A percentile compares a stretch with the other conserved stretches of the same genome.
These are phyloP conservation scores for Clarias batrachus DNA, from an alignment of 2,113 vertebrate genomes.

Conservation along the genomic window DNA sequence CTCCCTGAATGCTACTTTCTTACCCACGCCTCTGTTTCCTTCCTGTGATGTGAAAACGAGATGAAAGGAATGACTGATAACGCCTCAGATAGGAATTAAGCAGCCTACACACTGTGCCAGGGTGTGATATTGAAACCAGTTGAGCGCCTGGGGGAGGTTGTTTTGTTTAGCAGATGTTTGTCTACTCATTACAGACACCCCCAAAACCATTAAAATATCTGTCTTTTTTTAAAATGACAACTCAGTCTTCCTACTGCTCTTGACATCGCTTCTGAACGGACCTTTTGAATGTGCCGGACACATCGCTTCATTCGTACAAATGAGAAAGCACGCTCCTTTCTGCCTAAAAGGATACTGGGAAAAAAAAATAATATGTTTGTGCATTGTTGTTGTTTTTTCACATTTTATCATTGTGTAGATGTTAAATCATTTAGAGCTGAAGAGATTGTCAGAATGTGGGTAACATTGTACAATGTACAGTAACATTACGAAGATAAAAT, in stretches of 20 bases:
- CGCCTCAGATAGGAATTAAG: not conserved
- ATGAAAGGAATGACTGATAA: not conserved
- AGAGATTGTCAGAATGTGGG: not conserved
- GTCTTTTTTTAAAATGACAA: constrained; percentile 58
- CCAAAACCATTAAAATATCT: constrained; percentile 55
- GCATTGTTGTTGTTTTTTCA: constrained; percentile 3
- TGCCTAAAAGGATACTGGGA: constrained; percentile 52
- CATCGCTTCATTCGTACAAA: constrained; percentile 56
- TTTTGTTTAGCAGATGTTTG: constrained; percentile 45
- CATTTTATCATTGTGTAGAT: not conserved
- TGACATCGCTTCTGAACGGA: constrained; percentile 64
- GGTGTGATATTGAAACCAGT: not conserved
- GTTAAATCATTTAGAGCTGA: not conserved
- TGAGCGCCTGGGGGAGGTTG: constrained; percentile 4
- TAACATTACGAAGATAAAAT: constrained; percentile 3
- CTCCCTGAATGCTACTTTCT: not conserved
- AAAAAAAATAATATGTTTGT: constrained; percentile 42
- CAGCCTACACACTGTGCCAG: not conserved
- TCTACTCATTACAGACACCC: constrained; percentile 2
- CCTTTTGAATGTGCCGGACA: constrained; percentile 51
- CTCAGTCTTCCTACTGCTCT: constrained; percentile 63
- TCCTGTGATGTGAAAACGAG: not conserved
- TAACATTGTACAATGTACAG: not conserved
- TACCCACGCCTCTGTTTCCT: not conserved
- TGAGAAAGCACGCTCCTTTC: constrained; percentile 55